A percentile compares a stretch with the other conserved stretches of the same genome.
Evolutionary conservation across 2,797 vertebrate species (phyloP).

Genomic region (Eremophila alpestris): DNA sequence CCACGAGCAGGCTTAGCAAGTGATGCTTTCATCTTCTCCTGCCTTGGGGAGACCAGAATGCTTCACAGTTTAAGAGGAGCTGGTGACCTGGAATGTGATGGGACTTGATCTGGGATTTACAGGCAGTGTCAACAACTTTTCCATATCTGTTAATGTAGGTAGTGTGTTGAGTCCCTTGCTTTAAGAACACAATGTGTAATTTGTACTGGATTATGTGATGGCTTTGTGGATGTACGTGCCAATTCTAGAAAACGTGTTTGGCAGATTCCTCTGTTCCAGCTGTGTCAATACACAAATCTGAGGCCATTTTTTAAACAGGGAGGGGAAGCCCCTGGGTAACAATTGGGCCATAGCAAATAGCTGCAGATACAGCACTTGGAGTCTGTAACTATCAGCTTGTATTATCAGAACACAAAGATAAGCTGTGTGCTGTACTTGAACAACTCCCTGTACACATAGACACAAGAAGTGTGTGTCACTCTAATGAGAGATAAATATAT

Average conservation of each 20-base stretch:
- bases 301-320: slow-evolving; percentile 1
- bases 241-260: slow-evolving; percentile 44
- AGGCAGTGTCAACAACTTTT: neutral
- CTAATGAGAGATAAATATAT: neutral
- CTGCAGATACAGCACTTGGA: slow-evolving; percentile 3
- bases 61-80: neutral
- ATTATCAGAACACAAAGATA: neutral
- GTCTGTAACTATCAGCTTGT: neutral
- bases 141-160: neutral
- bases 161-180: neutral
- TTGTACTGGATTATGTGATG: slow-evolving; percentile 18
- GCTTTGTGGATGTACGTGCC: neutral
- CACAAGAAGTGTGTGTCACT: neutral
- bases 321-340: slow-evolving; percentile 39
- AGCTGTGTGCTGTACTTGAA: neutral
- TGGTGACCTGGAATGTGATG: neutral
- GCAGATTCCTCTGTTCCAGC: slow-evolving; percentile 46
- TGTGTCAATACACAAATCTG: slow-evolving; percentile 54
- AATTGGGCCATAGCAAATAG: slow-evolving; percentile 3
- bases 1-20: neutral
- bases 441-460: neutral
- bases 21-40: neutral
- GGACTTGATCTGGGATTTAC: neutral
- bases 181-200: neutral
- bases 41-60: neutral